Percentiles rank a stretch among this genome's conserved stretches.
These are phyloP conservation scores for Pristiophorus japonicus DNA, from an alignment of 2,113 vertebrate species.

Conservation along the genomic window DNA sequence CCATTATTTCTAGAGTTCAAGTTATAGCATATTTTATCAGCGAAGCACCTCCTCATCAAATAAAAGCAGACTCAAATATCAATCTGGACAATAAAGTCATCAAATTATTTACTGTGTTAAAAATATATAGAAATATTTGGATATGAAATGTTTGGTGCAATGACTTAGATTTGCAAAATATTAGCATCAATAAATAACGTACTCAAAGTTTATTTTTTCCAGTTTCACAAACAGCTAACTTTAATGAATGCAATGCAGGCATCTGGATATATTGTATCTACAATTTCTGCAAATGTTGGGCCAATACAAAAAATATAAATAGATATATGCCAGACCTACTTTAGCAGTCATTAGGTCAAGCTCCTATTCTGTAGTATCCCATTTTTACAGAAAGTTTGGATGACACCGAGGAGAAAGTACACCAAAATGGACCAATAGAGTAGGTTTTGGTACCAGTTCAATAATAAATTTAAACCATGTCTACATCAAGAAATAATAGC, in stretches of 20 bases:
- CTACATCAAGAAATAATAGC: conserved; percentile 35
- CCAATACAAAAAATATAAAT: background rate
- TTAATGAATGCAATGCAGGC: background rate
- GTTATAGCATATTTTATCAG: background rate
- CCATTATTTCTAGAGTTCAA: background rate
- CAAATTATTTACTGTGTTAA: background rate
- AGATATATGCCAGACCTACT: background rate
- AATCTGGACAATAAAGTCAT: background rate
- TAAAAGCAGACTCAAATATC: background rate
- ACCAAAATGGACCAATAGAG: background rate
- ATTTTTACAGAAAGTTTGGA: background rate
- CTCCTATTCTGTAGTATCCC: background rate
- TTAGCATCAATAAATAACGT: background rate
- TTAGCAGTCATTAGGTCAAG: background rate
- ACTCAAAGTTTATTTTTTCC: background rate
- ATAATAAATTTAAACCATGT: background rate
- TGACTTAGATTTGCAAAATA: background rate
- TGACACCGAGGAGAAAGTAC: background rate
- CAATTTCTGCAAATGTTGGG: background rate
- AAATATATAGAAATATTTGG: background rate
- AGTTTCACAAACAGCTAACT: background rate
- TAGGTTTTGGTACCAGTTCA: background rate
- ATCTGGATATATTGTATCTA: background rate
- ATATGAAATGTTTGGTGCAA: background rate
- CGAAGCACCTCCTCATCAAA: background rate